A percentile compares a stretch with the other conserved stretches of the same genome.
Evolutionary conservation across 1,140 invertebrate genomes (phyloP).

Genomic region (Proales similis): DNA sequence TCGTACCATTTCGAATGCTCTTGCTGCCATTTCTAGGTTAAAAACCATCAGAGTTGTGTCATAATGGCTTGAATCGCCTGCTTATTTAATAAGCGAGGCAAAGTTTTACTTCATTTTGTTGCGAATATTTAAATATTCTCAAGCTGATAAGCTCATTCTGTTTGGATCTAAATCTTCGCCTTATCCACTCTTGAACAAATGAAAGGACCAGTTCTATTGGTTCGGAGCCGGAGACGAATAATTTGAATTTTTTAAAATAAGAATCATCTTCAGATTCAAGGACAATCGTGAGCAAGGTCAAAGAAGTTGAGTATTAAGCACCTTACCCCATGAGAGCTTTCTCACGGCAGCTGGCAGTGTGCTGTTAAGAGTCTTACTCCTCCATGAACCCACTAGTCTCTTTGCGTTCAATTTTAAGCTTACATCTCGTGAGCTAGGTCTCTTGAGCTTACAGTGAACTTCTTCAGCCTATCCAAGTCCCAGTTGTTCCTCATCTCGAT

Average conservation of each 20-base stretch:
- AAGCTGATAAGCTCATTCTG: constrained; percentile 18
- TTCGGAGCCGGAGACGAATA: not conserved
- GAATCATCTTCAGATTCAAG: constrained; percentile 6
- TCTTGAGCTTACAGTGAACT: not conserved
- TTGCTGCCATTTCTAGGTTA: constrained; percentile 22
- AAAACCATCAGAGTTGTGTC: not conserved
- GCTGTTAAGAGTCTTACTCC: constrained; percentile 13
- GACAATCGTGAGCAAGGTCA: not conserved
- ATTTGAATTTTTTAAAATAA: constrained; percentile 25
- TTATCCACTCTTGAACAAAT: constrained; percentile 36
- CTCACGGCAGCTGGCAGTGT: constrained; percentile 4
- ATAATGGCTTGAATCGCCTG: no score
- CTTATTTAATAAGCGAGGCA: no score
- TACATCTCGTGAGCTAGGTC: constrained; percentile 1
- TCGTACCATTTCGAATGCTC: constrained; percentile 24
- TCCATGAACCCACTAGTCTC: constrained; percentile 24
- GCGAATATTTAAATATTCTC: constrained; percentile 22
- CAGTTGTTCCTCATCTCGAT: no score
- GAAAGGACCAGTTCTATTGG: constrained; percentile 14
- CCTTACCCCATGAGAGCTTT: constrained; percentile 33
- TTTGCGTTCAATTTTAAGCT: constrained; percentile 10
- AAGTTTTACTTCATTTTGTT: constrained; percentile 29
- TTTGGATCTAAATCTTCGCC: constrained; percentile 17
- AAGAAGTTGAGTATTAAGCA: not conserved
- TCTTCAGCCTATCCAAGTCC: not conserved